Evolutionary conservation across 1,140 invertebrate genomes (phyloP).

Genomic region (Drosophila mauritiana): DNA sequence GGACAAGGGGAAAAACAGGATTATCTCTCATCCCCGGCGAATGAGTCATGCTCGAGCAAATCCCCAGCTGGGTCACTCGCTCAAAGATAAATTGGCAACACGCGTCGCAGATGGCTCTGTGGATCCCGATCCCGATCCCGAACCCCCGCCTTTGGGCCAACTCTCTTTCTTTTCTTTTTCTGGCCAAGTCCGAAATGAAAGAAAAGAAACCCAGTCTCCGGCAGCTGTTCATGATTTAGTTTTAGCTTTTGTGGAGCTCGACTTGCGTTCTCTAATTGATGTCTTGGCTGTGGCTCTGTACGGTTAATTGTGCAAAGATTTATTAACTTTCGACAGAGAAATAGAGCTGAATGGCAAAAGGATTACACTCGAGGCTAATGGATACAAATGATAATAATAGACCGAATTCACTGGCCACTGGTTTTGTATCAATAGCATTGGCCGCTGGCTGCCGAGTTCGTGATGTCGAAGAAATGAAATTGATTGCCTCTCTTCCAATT

Average conservation of each 20-base stretch:
- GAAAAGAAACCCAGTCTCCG: slow-evolving; percentile 5
- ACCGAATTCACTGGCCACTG: slow-evolving; percentile 72
- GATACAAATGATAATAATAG: slow-evolving; percentile 56
- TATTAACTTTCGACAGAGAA: slow-evolving; percentile 58
- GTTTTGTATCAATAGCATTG: slow-evolving; percentile 50
- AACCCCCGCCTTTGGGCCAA: not conserved
- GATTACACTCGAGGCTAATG: slow-evolving; percentile 56
- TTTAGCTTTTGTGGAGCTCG: not conserved
- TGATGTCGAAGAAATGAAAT: slow-evolving; percentile 56
- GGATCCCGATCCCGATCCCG: slow-evolving; percentile 10
- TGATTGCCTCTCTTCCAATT: slow-evolving; percentile 66
- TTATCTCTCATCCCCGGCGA: slow-evolving; percentile 42
- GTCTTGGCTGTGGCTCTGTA: slow-evolving; percentile 45
- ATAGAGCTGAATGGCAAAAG: slow-evolving; percentile 20
- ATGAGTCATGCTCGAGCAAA: slow-evolving; percentile 61
- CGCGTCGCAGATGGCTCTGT: slow-evolving; percentile 63
- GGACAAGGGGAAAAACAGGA: slow-evolving; percentile 53
- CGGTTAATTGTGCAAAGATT: slow-evolving; percentile 65
- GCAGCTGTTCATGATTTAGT: slow-evolving; percentile 39
- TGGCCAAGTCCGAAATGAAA: not conserved
- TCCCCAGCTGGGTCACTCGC: slow-evolving; percentile 59
- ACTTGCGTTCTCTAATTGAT: slow-evolving; percentile 55
- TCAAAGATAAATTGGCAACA: slow-evolving; percentile 77
- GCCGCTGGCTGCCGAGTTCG: slow-evolving; percentile 50
- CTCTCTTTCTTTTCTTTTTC: slow-evolving; percentile 13